Conservation (phyloP, 2,797 vertebrate species). For the Sciurus vulgaris region DNA sequence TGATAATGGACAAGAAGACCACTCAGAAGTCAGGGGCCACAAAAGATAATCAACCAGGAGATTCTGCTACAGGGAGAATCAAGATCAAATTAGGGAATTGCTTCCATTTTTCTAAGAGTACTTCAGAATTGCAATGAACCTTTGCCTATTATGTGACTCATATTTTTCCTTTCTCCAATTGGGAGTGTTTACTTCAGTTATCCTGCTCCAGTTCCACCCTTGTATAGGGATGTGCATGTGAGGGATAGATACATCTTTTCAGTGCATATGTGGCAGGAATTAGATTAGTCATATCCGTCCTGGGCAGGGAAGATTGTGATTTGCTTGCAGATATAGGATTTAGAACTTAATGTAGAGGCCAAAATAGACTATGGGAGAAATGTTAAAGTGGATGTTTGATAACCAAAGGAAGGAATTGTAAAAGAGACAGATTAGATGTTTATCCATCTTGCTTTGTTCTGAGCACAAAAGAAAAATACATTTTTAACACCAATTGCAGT, state of each 20-base stretch:
- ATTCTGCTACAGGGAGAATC: background rate
- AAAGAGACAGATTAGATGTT: background rate
- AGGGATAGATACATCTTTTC: background rate
- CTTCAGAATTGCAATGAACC: background rate
- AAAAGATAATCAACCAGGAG: background rate
- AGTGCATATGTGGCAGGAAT: background rate
- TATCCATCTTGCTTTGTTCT: background rate
- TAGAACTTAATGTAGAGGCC: background rate
- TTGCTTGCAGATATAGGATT: background rate
- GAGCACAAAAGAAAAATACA: background rate
- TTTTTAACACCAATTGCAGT: background rate
- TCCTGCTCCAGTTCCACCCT: background rate
- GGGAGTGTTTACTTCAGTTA: background rate
- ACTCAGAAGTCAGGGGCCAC: background rate
- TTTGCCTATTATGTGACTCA: background rate
- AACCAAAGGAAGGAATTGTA: background rate
- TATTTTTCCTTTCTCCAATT: background rate
- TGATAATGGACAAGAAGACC: background rate
- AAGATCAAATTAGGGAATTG: background rate
- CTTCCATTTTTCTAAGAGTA: background rate
- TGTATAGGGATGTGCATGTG: background rate
- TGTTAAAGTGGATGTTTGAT: constrained; percentile 28
- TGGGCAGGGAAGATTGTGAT: background rate
- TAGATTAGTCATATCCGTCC: background rate
- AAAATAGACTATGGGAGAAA: background rate